A percentile compares a stretch with the other conserved stretches of the same genome.
phyloP scores from a whole-genome alignment of 2,888 invertebrate species.

The Trachelus stipa region DNA sequence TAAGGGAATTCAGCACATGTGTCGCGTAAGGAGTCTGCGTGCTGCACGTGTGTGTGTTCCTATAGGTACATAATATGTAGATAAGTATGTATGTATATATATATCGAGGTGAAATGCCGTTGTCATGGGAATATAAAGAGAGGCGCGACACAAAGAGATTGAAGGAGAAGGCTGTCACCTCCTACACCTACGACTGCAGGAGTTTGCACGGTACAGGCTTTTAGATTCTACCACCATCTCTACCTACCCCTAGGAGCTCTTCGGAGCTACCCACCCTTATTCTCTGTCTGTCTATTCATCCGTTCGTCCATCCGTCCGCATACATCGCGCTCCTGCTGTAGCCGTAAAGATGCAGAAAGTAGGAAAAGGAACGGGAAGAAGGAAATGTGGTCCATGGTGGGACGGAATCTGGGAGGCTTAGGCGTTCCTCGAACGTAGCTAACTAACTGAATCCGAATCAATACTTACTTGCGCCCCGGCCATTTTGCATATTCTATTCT shows the following conservation, averaged over 20 bases:
- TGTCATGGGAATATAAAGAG: slow-evolving; percentile 48
- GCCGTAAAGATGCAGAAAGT: slow-evolving; percentile 23
- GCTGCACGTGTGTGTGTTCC: neutral
- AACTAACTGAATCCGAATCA: slow-evolving; percentile 64
- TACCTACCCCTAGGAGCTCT: slow-evolving; percentile 18
- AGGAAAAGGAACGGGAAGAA: slow-evolving; percentile 13
- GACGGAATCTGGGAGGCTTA: slow-evolving; percentile 31
- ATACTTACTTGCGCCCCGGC: slow-evolving; percentile 57
- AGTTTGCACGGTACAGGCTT: slow-evolving; percentile 29
- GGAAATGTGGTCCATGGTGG: slow-evolving; percentile 16
- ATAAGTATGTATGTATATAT: neutral
- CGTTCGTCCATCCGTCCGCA: neutral
- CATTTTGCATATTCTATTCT: slow-evolving; percentile 28
- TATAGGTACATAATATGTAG: neutral
- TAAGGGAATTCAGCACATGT: neutral
- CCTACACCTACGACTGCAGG: slow-evolving; percentile 22
- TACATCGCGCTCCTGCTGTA: neutral
- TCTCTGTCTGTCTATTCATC: slow-evolving; percentile 22
- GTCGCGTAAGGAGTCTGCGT: neutral
- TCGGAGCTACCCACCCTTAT: slow-evolving; percentile 17
- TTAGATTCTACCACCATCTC: slow-evolving; percentile 29
- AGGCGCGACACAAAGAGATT: slow-evolving; percentile 26
- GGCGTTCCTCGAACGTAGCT: slow-evolving; percentile 54
- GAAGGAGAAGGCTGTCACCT: slow-evolving; percentile 51
- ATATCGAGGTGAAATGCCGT: slow-evolving; percentile 26